A percentile compares a stretch with the other conserved stretches of the same genome.
phyloP scores from a whole-genome alignment of 2,797 vertebrate species.

The Paguma larvata region DNA sequence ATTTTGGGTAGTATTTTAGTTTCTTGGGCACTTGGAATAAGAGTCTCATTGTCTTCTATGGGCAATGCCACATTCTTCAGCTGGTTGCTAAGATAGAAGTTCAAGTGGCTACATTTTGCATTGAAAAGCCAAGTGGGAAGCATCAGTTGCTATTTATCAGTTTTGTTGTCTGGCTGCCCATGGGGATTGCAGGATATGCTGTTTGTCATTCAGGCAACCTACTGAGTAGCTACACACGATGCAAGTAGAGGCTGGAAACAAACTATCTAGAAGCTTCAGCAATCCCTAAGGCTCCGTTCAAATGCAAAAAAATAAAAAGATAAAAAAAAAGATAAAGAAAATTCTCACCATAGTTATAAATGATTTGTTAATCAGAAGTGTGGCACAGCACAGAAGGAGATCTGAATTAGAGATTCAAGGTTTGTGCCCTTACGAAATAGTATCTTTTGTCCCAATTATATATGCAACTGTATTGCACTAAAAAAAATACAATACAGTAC shows the following conservation, averaged over 20 bases:
- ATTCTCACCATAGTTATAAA: not conserved
- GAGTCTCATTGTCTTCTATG: not conserved
- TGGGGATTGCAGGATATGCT: not conserved
- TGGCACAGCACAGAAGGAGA: not conserved
- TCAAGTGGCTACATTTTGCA: slow-evolving; percentile 1
- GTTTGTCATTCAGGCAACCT: not conserved
- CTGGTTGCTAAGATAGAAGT: not conserved
- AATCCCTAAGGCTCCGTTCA: not conserved
- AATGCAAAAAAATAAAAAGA: not conserved
- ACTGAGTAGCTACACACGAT: not conserved
- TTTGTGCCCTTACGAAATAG: not conserved
- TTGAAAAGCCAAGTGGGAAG: not conserved
- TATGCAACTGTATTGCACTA: not conserved
- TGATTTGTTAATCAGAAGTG: not conserved
- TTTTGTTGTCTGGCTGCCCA: not conserved
- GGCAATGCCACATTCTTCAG: not conserved
- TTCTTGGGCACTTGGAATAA: not conserved
- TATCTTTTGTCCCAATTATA: not conserved
- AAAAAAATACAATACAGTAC: not conserved
- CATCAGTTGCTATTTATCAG: not conserved
- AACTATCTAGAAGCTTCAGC: not conserved
- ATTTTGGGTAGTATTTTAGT: not conserved
- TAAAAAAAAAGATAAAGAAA: not conserved
- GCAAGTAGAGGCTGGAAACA: not conserved
- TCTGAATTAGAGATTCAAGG: not conserved